Percentiles rank a stretch among this genome's conserved stretches.
Conservation (phyloP, 2,888 invertebrate genomes). For the Leptogaster cylindrica region DNA sequence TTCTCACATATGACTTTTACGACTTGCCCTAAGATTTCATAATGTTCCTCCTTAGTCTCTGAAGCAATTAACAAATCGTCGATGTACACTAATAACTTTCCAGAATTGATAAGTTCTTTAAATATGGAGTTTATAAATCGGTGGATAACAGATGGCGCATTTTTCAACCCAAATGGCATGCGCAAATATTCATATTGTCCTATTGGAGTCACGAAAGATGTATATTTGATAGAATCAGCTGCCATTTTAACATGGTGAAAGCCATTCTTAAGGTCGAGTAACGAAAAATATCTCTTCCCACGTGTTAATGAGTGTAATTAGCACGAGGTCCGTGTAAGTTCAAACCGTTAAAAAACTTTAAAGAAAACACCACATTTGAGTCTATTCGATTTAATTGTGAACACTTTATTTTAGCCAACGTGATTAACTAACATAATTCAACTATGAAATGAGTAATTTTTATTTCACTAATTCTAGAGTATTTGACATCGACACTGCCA, state of each 20-base stretch:
- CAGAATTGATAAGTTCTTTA: not conserved
- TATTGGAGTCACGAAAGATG: too few relatives aligned
- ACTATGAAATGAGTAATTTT: not conserved
- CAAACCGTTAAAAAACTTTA: too few relatives aligned
- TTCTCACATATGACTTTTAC: not conserved
- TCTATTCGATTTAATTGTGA: too few relatives aligned
- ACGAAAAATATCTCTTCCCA: too few relatives aligned
- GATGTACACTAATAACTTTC: not conserved
- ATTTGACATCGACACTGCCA: too few relatives aligned
- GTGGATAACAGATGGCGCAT: not conserved
- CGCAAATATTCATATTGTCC: too few relatives aligned
- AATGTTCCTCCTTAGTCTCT: not conserved
- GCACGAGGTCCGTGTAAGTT: too few relatives aligned
- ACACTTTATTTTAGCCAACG: too few relatives aligned
- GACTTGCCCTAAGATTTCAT: not conserved
- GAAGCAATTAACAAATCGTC: not conserved
- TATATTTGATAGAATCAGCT: not conserved
- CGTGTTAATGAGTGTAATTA: too few relatives aligned
- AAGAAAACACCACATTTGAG: too few relatives aligned
- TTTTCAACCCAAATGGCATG: not conserved
- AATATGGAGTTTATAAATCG: not conserved
- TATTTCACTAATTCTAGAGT: not conserved
- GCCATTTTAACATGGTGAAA: not conserved
- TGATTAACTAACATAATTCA: too few relatives aligned
- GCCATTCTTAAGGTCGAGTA: too few relatives aligned